Percentiles rank a stretch among this genome's conserved stretches.
Conservation (phyloP, 2,888 invertebrate species). For the Polydrusus pterygomalis region DNA sequence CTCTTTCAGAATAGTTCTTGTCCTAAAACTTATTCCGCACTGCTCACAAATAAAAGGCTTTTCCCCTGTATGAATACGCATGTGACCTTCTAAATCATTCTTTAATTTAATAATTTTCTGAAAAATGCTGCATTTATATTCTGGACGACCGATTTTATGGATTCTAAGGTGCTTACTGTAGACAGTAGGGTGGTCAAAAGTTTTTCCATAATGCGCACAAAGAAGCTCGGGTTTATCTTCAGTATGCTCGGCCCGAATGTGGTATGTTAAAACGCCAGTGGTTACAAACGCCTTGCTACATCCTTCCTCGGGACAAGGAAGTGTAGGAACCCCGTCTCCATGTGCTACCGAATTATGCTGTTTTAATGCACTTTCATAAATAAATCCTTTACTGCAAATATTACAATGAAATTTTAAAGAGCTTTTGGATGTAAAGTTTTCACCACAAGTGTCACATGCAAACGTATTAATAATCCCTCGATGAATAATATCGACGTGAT, state of each 20-base stretch:
- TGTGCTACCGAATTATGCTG: background rate
- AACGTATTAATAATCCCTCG: background rate
- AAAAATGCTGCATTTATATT: slow-evolving; percentile 23
- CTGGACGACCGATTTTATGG: slow-evolving; percentile 3
- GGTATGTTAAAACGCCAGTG: slow-evolving; percentile 7
- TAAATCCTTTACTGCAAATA: background rate
- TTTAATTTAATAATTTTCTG: slow-evolving; percentile 8
- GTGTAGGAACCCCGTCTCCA: background rate
- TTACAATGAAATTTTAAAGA: background rate
- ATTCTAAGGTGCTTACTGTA: slow-evolving; percentile 57
- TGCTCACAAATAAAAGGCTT: slow-evolving; percentile 64
- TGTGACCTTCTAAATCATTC: slow-evolving; percentile 26
- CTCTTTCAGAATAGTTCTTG: slow-evolving; percentile 56
- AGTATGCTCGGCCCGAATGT: background rate
- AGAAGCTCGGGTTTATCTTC: background rate
- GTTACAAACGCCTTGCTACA: slow-evolving; percentile 9
- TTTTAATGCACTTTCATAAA: background rate
- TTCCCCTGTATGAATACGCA: slow-evolving; percentile 63
- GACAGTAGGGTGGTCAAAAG: slow-evolving; percentile 53
- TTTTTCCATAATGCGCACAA: slow-evolving; percentile 59
- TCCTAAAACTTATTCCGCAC: slow-evolving; percentile 69
- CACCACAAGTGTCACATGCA: background rate
- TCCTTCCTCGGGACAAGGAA: slow-evolving; percentile 8
- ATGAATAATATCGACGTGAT: slow-evolving; percentile 13
- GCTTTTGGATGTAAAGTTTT: background rate